Evolutionary conservation across 2,888 invertebrate species (phyloP), one percentile per base, ranked within the genome.

Genomic region (Argyra leucocephala): DNA sequence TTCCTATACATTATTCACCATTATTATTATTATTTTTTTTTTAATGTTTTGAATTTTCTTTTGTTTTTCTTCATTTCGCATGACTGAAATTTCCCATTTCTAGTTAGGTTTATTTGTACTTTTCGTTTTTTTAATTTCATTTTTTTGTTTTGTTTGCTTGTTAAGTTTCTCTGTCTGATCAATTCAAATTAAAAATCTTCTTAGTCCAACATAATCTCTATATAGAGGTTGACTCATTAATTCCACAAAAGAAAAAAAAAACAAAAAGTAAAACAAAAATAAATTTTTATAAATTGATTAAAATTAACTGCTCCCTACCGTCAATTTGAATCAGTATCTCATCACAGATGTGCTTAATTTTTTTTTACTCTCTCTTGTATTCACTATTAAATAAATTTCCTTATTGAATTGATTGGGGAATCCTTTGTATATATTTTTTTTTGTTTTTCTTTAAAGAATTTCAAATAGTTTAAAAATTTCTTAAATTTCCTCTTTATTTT

Each of bases 51-150:
- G 12, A 5, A 10, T 48, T 48, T 48, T 48, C 18, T 48, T 48
- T 48, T 48, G 5, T 48, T 48, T 48, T 9, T 48, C 18, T 48
- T 48, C 2, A 18, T 48, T 48, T 48, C 48, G 48, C 48, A 48
- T 48, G 48, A 48, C 48, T 48, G 48, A 48, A 48, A 48, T 48
- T 48, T 48, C 48, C 48, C 48, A 48, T 18, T 48, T 48, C 48
- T 48, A 1, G 48, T 48, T 48, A 18, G 12, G 9, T 48, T 18
- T 48, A 15, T 31, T 31, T 48, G 9, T 2, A 48, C 1, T 48
- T 48, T 48, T 48, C 48, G 5, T 48, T 48, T 3, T 48, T 18
- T 48, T 48, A 48, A 12, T 31, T 31, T 31, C n/a, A 6, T 26
- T 26, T 26, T 9, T 37, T 15, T 48, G 18, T 48, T 48, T 15